A percentile compares a stretch with the other conserved stretches of the same genome.
These are phyloP conservation scores for Nothura maculosa DNA, from an alignment of 2,797 vertebrate species.

Conservation along the genomic window DNA sequence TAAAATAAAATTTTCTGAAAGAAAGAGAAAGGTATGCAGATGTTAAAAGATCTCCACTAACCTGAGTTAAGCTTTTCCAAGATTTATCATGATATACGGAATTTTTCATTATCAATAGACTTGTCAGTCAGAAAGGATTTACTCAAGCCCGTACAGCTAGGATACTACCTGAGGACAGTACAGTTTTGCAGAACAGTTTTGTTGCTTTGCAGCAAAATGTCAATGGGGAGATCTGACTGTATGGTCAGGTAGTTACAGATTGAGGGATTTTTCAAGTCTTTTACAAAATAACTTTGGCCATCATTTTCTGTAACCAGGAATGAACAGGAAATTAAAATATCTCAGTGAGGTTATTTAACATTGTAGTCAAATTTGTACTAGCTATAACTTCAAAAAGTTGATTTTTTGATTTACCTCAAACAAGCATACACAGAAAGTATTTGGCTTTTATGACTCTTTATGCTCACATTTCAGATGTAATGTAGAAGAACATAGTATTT, in stretches of 20 bases:
- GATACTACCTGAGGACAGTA: not conserved
- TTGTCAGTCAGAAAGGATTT: constrained; percentile 15
- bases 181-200: not conserved
- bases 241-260: not conserved
- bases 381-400: not conserved
- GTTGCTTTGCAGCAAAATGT: not conserved
- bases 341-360: not conserved
- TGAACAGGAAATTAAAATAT: not conserved
- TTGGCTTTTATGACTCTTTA: not conserved
- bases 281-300: not conserved
- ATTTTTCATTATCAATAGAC: constrained; percentile 33
- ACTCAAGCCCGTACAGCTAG: not conserved
- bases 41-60: not conserved
- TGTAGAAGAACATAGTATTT: not conserved
- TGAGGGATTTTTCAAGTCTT: not conserved
- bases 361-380: not conserved
- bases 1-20: not conserved
- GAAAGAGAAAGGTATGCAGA: not conserved
- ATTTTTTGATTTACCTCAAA: not conserved
- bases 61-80: not conserved
- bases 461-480: not conserved
- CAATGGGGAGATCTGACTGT: not conserved
- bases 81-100: constrained; percentile 8
- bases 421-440: not conserved
- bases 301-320: not conserved